phyloP scores from a whole-genome alignment of 2,888 invertebrate species.

The Diogma glabrata region DNA sequence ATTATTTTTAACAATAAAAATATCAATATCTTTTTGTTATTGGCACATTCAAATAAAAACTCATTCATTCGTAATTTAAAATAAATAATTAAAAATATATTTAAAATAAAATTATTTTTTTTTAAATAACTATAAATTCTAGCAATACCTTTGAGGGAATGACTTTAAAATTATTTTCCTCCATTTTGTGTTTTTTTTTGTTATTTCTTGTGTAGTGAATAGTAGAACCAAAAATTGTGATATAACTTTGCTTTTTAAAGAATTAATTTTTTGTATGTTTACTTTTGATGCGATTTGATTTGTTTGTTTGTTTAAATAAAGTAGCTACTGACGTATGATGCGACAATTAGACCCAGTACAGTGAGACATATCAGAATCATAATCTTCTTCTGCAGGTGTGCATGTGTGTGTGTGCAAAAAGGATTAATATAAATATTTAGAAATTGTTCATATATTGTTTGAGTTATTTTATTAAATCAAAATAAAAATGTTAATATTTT shows the following conservation, averaged over 20 bases:
- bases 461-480: neutral
- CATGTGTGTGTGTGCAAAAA: conserved; percentile 2
- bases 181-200: conserved; percentile 3
- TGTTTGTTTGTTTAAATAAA: conserved; percentile 40
- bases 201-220: conserved; percentile 3
- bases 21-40: neutral
- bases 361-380: conserved; percentile 85
- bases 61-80: neutral
- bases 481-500: conserved; percentile 1
- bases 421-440: conserved; percentile 9
- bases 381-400: conserved; percentile 68
- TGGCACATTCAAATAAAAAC: conserved; percentile 1
- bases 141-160: conserved; percentile 8
- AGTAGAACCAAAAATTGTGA: conserved; percentile 2
- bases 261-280: neutral
- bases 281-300: conserved; percentile 20
- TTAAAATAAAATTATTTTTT: neutral
- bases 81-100: conserved; percentile 2
- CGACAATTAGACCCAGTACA: conserved; percentile 69
- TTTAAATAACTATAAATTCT: no score
- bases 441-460: no score
- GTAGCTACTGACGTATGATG: conserved; percentile 53
- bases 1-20: conserved; percentile 6
- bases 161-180: conserved; percentile 4
- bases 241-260: neutral